These are phyloP conservation scores for Cheilosia scutellata DNA, from an alignment of 2,888 invertebrate genomes.

Conservation along the genomic window DNA sequence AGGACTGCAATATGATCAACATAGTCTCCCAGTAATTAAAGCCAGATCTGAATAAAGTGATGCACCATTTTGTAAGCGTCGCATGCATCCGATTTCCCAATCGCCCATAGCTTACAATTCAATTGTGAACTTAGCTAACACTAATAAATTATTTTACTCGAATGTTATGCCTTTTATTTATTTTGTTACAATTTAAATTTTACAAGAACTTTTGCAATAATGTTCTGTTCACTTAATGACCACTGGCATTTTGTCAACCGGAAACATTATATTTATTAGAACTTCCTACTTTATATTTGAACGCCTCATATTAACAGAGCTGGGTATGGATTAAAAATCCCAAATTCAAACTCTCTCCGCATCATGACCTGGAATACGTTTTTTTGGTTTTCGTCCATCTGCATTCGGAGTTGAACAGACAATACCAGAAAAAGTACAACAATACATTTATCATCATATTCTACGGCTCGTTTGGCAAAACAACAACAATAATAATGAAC, in stretches of 20 bases:
- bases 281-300: constrained; percentile 29
- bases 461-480: constrained; percentile 38
- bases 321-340: constrained; percentile 26
- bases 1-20: too few species aligned
- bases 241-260: constrained; percentile 32
- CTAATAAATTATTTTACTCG: neutral
- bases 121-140: too few species aligned
- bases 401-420: constrained; percentile 36
- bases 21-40: too few species aligned
- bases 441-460: constrained; percentile 57
- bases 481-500: constrained; percentile 41
- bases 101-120: too few species aligned
- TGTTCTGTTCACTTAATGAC: constrained; percentile 5
- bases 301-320: constrained; percentile 37
- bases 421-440: constrained; percentile 35
- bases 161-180: neutral
- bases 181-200: neutral
- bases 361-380: neutral
- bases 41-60: too few species aligned
- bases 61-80: too few species aligned
- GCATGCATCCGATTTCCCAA: too few species aligned
- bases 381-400: neutral
- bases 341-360: constrained; percentile 28
- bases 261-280: constrained; percentile 36
- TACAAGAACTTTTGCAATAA: too few species aligned